These are phyloP conservation scores for Chaetodon trifascialis DNA, from an alignment of 2,113 vertebrate species.

Conservation along the genomic window DNA sequence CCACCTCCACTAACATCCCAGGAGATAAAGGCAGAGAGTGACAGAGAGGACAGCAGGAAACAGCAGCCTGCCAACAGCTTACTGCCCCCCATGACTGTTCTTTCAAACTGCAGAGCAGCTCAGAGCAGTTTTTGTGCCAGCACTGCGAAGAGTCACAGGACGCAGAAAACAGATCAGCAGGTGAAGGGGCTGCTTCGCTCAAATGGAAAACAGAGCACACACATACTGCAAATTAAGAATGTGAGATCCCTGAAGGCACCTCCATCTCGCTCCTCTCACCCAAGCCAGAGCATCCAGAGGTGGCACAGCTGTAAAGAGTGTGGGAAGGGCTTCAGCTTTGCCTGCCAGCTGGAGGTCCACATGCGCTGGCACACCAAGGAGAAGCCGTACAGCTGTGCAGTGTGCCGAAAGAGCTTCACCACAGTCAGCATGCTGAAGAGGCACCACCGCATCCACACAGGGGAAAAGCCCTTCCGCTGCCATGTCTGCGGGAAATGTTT, in stretches of 20 bases:
- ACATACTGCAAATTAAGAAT: slow-evolving; percentile 49
- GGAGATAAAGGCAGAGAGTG: slow-evolving; percentile 53
- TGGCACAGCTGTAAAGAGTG: slow-evolving; percentile 79
- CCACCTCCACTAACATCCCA: not conserved
- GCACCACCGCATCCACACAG: slow-evolving; percentile 82
- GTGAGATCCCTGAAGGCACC: slow-evolving; percentile 42
- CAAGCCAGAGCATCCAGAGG: slow-evolving; percentile 61
- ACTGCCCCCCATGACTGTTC: not conserved
- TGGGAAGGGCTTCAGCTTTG: slow-evolving; percentile 80
- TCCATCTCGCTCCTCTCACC: slow-evolving; percentile 41
- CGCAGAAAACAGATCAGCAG: slow-evolving; percentile 15
- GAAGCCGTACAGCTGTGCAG: slow-evolving; percentile 75
- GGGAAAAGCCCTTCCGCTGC: slow-evolving; percentile 81
- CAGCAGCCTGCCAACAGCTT: slow-evolving; percentile 6
- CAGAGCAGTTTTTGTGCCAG: not conserved
- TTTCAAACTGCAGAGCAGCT: slow-evolving; percentile 15
- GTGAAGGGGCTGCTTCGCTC: slow-evolving; percentile 17
- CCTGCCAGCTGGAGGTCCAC: slow-evolving; percentile 82
- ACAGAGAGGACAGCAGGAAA: slow-evolving; percentile 14
- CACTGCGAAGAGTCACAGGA: not conserved
- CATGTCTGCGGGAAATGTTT: slow-evolving; percentile 81
- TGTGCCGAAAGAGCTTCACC: slow-evolving; percentile 81
- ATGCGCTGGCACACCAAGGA: slow-evolving; percentile 84
- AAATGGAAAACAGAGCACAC: slow-evolving; percentile 33
- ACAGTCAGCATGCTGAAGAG: slow-evolving; percentile 80